Evolutionary conservation across 2,797 vertebrate species (phyloP).

Genomic region (Spondyliosoma cantharus): DNA sequence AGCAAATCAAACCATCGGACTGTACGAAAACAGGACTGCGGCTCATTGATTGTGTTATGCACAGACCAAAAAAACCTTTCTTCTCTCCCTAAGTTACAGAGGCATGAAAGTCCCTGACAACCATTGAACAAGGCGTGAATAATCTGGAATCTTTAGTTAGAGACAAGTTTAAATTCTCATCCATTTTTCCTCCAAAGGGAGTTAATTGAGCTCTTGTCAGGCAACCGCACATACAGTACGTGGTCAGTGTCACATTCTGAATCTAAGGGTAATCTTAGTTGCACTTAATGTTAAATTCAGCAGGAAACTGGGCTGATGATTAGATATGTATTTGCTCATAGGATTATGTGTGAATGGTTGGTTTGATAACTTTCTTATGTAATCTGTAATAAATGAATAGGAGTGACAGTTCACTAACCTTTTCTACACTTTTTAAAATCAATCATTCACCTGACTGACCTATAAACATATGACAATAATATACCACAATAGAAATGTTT

Average conservation of each 20-base stretch:
- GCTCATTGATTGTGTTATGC: constrained; percentile 9
- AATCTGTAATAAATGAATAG: constrained; percentile 1
- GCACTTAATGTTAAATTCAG: neutral
- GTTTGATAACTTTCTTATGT: neutral
- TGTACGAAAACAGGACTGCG: neutral
- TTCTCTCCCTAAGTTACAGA: neutral
- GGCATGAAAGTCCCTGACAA: neutral
- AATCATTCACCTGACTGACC: neutral
- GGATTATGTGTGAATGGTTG: neutral
- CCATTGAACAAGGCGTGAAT: constrained; percentile 1
- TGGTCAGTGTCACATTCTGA: neutral
- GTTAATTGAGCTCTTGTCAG: neutral
- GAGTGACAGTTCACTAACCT: neutral
- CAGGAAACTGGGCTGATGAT: neutral
- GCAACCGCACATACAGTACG: neutral
- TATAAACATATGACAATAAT: constrained; percentile 1
- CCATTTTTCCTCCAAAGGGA: constrained; percentile 7
- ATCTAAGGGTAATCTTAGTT: neutral
- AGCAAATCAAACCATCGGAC: constrained; percentile 19
- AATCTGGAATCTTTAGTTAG: constrained; percentile 27
- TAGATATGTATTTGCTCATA: neutral
- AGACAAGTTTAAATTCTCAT: constrained; percentile 12
- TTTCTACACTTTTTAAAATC: neutral
- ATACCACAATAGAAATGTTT: constrained; percentile 4
- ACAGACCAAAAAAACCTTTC: neutral